These are phyloP conservation scores for Callosobruchus maculatus DNA, from an alignment of 2,888 invertebrate species.

Conservation along the genomic window DNA sequence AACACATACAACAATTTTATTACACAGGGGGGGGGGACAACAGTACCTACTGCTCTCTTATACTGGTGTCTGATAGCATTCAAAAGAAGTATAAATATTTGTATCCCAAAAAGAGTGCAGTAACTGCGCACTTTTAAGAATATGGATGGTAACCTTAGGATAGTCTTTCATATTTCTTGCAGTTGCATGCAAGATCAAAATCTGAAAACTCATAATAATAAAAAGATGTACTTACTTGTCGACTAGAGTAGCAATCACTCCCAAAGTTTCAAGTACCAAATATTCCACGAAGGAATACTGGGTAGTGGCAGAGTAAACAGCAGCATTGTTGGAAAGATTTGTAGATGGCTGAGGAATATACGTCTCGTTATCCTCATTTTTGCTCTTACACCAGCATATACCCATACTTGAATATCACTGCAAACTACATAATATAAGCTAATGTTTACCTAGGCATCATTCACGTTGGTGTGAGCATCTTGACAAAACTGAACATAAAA, in stretches of 20 bases:
- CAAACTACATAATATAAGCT: neutral
- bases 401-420: conserved; percentile 57
- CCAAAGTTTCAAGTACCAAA: conserved; percentile 76
- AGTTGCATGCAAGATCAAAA: neutral
- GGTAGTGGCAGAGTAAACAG: conserved; percentile 27
- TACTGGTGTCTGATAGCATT: too few relatives aligned
- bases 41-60: too few relatives aligned
- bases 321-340: conserved; percentile 19
- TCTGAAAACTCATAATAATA: neutral
- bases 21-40: too few relatives aligned
- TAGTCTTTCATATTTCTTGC: too few relatives aligned
- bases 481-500: neutral
- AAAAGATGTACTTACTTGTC: conserved; percentile 65
- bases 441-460: neutral
- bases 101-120: too few relatives aligned
- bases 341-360: conserved; percentile 44
- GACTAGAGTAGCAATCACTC: conserved; percentile 75
- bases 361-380: conserved; percentile 53
- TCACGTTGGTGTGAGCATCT: neutral
- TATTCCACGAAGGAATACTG: conserved; percentile 60
- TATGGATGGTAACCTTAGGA: too few relatives aligned
- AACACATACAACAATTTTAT: too few relatives aligned
- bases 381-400: conserved; percentile 71
- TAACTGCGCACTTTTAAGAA: too few relatives aligned
- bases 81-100: too few relatives aligned